Evolutionary conservation across 2,113 vertebrate genomes (phyloP).

Genomic region (Caretta caretta): DNA sequence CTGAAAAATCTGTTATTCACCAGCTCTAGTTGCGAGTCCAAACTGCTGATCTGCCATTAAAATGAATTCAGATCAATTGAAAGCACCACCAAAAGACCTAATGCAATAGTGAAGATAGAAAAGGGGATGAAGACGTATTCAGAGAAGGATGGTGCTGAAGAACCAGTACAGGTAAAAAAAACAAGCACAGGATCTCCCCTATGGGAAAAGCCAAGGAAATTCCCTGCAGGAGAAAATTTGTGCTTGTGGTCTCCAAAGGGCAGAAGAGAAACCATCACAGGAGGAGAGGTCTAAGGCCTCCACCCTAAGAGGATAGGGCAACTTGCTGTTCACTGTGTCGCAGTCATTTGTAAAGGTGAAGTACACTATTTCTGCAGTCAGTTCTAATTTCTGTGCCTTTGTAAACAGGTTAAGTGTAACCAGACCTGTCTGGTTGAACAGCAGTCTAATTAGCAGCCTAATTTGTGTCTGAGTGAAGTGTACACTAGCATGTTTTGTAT

Average conservation of each 20-base stretch:
- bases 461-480: conserved; percentile 9
- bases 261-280: neutral
- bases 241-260: neutral
- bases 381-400: neutral
- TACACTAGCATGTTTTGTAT: neutral
- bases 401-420: neutral
- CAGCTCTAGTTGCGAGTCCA: neutral
- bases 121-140: neutral
- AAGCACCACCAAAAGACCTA: neutral
- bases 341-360: neutral
- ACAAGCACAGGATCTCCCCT: neutral
- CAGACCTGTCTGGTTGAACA: neutral
- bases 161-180: neutral
- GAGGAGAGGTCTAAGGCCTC: neutral
- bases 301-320: neutral
- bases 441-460: conserved; percentile 50
- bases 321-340: neutral
- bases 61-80: neutral
- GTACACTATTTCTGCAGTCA: neutral
- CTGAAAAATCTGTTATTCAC: neutral
- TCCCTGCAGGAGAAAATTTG: neutral
- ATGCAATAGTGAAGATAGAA: rapidly evolving
- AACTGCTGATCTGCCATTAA: neutral
- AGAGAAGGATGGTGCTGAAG: neutral
- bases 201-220: neutral